Evolutionary conservation across 2,113 vertebrate species (phyloP).

Genomic region (Desmodus rotundus): DNA sequence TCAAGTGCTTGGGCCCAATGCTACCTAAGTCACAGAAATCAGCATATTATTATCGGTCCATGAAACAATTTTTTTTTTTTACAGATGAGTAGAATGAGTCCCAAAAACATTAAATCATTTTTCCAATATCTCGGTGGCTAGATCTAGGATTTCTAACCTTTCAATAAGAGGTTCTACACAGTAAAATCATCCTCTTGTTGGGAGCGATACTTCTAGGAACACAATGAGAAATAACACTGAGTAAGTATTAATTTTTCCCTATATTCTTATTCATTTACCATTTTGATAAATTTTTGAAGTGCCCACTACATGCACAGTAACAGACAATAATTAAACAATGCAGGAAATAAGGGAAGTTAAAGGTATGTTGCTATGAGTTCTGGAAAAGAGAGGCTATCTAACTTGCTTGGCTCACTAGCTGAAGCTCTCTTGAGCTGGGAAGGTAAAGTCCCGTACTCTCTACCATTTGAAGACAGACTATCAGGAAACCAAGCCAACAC

Average conservation of each 20-base stretch:
- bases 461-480: background rate
- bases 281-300: background rate
- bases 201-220: background rate
- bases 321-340: background rate
- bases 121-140: background rate
- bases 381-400: background rate
- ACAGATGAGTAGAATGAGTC: background rate
- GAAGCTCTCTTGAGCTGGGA: background rate
- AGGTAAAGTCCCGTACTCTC: background rate
- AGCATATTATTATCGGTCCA: background rate
- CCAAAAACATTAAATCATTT: background rate
- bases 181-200: background rate
- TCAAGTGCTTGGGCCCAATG: background rate
- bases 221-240: background rate
- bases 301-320: background rate
- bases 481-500: too few species aligned
- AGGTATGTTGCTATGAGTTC: background rate
- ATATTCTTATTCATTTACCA: background rate
- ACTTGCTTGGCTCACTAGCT: background rate
- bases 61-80: background rate
- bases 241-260: background rate
- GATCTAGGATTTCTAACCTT: background rate
- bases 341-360: background rate
- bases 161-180: background rate
- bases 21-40: background rate